Percentiles rank a stretch among this genome's conserved stretches.
phyloP scores from a whole-genome alignment of 2,888 invertebrate genomes.

The Drosophila merina region DNA sequence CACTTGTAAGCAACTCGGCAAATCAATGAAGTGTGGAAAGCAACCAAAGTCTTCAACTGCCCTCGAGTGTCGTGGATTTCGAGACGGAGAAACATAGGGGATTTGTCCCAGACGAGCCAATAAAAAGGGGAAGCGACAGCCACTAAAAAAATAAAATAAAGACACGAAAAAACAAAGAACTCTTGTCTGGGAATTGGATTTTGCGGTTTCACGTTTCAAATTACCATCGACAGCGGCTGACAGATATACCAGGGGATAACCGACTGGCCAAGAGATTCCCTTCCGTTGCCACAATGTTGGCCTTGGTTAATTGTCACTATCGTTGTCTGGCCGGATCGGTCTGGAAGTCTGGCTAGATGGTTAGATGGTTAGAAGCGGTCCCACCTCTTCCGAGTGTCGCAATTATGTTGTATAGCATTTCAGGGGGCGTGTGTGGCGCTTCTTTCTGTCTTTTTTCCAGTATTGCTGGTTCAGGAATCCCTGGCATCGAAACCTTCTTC shows the following conservation, averaged over 20 bases:
- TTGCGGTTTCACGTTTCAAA: slow-evolving; percentile 79
- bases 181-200: slow-evolving; percentile 78
- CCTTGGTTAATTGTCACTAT: slow-evolving; percentile 76
- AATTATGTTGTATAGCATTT: slow-evolving; percentile 66
- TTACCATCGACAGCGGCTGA: slow-evolving; percentile 77
- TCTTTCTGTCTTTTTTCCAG: slow-evolving; percentile 4
- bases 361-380: neutral
- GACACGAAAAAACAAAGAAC: slow-evolving; percentile 40
- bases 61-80: slow-evolving; percentile 26
- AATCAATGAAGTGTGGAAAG: slow-evolving; percentile 79
- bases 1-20: slow-evolving; percentile 79
- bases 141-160: slow-evolving; percentile 39
- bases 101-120: slow-evolving; percentile 37
- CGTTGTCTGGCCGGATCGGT: slow-evolving; percentile 54
- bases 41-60: slow-evolving; percentile 59
- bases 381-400: slow-evolving; percentile 36
- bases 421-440: slow-evolving; percentile 52
- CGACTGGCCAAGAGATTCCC: slow-evolving; percentile 16
- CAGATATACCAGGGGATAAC: slow-evolving; percentile 29
- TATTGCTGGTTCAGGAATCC: slow-evolving; percentile 3
- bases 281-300: slow-evolving; percentile 61
- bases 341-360: slow-evolving; percentile 3
- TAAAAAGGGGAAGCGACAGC: slow-evolving; percentile 46
- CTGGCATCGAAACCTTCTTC: neutral
- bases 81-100: neutral